These are phyloP conservation scores for Aphaenogaster floridana DNA, from an alignment of 1,140 invertebrate species.

Conservation along the genomic window DNA sequence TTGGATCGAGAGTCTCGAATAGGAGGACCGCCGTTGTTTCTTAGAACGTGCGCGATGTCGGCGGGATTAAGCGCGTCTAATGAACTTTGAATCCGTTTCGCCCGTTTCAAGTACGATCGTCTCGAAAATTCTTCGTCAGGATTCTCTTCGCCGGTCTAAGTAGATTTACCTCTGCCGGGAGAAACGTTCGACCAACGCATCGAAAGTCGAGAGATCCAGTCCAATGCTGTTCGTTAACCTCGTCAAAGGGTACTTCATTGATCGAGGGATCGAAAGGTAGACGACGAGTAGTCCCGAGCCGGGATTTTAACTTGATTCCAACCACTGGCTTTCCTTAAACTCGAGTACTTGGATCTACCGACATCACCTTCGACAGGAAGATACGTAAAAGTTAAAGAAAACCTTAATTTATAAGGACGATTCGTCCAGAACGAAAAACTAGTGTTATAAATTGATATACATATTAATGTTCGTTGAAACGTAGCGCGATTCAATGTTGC, in stretches of 20 bases:
- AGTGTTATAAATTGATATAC: neutral
- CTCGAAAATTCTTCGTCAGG: conserved; percentile 44
- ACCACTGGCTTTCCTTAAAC: neutral
- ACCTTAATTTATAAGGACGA: neutral
- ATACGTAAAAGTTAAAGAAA: neutral
- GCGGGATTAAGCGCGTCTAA: conserved; percentile 40
- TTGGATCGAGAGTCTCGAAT: conserved; percentile 1
- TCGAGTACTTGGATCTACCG: neutral
- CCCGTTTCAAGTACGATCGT: conserved; percentile 33
- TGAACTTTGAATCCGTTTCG: conserved; percentile 34
- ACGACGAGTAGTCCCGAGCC: neutral
- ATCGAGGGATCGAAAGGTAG: conserved; percentile 24
- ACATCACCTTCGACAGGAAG: neutral
- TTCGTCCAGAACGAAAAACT: neutral
- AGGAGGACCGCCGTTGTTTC: conserved; percentile 15
- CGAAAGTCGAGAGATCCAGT: conserved; percentile 24
- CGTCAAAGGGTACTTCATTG: conserved; percentile 38
- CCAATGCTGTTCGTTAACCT: conserved; percentile 37
- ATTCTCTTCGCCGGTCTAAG: conserved; percentile 17
- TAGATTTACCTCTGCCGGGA: conserved; percentile 10
- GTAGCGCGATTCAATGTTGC: neutral
- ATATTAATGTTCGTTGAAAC: neutral
- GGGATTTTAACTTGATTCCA: conserved; percentile 29
- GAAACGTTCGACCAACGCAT: conserved; percentile 28
- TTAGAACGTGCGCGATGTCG: conserved; percentile 13